These are phyloP conservation scores for Diaprepes abbreviatus DNA, from an alignment of 2,888 invertebrate species.

Conservation along the genomic window DNA sequence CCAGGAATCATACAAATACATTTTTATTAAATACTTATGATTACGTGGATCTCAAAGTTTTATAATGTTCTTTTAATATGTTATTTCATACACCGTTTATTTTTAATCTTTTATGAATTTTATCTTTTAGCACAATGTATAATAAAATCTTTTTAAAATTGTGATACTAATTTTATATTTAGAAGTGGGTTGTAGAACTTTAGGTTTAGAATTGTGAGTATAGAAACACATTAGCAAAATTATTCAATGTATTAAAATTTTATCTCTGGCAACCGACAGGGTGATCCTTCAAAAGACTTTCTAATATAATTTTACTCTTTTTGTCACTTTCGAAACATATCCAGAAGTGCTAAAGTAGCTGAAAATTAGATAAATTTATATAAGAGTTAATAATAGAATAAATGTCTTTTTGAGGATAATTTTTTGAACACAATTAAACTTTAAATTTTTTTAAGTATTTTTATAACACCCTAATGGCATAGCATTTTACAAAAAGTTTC, in stretches of 20 bases:
- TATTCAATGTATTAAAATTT: neutral
- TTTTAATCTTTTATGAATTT: neutral
- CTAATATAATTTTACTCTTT: neutral
- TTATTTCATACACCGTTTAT: neutral
- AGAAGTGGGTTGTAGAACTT: slow-evolving; percentile 35
- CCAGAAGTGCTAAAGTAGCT: slow-evolving; percentile 4
- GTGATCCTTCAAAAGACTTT: neutral
- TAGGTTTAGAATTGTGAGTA: slow-evolving; percentile 43
- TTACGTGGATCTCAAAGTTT: slow-evolving; percentile 9
- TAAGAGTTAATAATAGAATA: neutral
- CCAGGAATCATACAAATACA: no score
- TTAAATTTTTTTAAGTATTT: no score
- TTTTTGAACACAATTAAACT: no score
- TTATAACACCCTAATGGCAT: no score
- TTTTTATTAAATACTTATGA: no score
- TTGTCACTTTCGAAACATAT: neutral
- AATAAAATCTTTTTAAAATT: slow-evolving; percentile 42
- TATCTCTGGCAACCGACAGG: slow-evolving; percentile 1
- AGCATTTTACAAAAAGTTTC: no score
- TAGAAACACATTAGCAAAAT: neutral
- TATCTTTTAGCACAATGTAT: slow-evolving; percentile 26
- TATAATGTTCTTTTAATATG: slow-evolving; percentile 2
- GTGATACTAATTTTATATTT: slow-evolving; percentile 50
- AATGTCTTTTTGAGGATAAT: no score
- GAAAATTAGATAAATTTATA: neutral